Conservation (phyloP, 2,888 invertebrate genomes). For the Drosophila tanythrix region DNA sequence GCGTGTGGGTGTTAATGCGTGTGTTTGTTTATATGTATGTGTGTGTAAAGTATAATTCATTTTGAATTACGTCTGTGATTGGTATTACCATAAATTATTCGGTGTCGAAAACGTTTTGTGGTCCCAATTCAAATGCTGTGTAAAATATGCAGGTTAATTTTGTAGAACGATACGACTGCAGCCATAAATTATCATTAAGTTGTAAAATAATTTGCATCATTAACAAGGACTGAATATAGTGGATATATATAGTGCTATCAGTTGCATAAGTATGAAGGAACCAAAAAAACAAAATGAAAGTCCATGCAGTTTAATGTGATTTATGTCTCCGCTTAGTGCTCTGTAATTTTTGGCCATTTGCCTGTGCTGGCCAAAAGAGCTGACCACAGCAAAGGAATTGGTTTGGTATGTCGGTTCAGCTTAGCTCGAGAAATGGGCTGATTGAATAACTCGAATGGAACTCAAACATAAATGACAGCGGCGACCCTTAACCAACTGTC, state of each 20-base stretch:
- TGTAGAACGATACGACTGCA: conserved; percentile 40
- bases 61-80: conserved; percentile 58
- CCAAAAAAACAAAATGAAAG: not conserved
- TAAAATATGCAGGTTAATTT: conserved; percentile 65
- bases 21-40: conserved; percentile 11
- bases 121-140: conserved; percentile 61
- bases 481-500: conserved; percentile 51
- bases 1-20: not conserved
- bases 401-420: conserved; percentile 12
- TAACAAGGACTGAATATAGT: conserved; percentile 19
- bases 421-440: conserved; percentile 46
- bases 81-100: conserved; percentile 68
- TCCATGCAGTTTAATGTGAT: conserved; percentile 36
- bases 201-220: conserved; percentile 58
- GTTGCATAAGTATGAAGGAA: conserved; percentile 2
- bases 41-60: conserved; percentile 50
- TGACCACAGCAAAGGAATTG: conserved; percentile 60
- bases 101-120: conserved; percentile 65
- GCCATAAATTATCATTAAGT: conserved; percentile 71
- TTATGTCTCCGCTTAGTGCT: conserved; percentile 38
- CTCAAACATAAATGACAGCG: conserved; percentile 69
- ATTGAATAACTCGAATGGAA: conserved; percentile 69
- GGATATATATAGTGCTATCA: conserved; percentile 24
- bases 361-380: conserved; percentile 28
- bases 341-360: conserved; percentile 63